Evolutionary conservation across 2,113 vertebrate genomes (phyloP), one percentile per base, ranked within the genome.

Genomic region (Vulpes ferrilata): DNA sequence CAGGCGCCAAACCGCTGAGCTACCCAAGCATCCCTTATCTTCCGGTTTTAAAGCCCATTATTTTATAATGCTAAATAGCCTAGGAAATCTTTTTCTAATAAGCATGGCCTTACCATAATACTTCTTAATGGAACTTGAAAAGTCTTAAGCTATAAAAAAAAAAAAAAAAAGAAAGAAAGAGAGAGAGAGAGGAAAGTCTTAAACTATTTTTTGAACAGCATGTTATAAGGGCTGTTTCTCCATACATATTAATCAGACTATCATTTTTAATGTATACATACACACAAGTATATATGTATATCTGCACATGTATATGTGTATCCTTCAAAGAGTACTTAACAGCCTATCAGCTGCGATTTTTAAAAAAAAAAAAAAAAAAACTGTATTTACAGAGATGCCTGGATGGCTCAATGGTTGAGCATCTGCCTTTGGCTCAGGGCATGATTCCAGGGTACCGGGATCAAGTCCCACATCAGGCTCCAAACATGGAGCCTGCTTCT

Each of bases 1-100:
- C 43, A 43, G 43, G 43, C 6, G 43, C 43, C 7, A 43, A 43
- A 43, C 43, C 43, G 43, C 6, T 43, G 43, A 43, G 43, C 43
- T 6, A 43, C 43, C 43, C 43, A 43, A 43, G 43, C 43, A 1
- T 43, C 7, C 43, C 43, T 57, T 57, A 48, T 55, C 20, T 55
- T 86, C 73, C 48, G 65, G 35, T 55, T 82, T 82, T 88, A 60
- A 96, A 81, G 30, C 12, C 59, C 27, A 32, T 88, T 93, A 93
- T 64, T 87, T 87, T 60, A 60, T 32, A 91, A 91, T 80, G 27
- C 80, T 92, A 86, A 87, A 30, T 69, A 87, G n/a, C 25, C 15
- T 27, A 92, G 55, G 71, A 80, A 92, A 87, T 87, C 53, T 73
- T 86, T 84, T 76, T 57, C 73, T 80, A 35, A 62, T 71, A 69